Evolutionary conservation across 2,888 invertebrate genomes (phyloP).

Genomic region (Troides oblongomaculatus): DNA sequence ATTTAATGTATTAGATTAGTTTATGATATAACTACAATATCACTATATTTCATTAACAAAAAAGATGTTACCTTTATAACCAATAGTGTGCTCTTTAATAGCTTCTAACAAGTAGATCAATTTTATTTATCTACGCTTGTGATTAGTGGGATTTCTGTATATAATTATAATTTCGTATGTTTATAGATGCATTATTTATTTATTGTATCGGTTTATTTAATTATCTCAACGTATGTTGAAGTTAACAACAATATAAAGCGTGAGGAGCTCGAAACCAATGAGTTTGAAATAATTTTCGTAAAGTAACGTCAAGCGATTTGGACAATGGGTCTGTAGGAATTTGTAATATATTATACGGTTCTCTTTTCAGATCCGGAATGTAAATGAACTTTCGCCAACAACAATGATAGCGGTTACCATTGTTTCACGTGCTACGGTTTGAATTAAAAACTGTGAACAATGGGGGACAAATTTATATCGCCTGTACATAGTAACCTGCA

Average conservation of each 20-base stretch:
- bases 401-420: constrained; percentile 60
- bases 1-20: too few species aligned
- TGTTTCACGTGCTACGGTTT: constrained; percentile 75
- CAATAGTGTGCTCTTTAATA: too few species aligned
- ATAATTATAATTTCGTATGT: too few species aligned
- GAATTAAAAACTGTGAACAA: constrained; percentile 78
- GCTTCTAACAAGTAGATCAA: too few species aligned
- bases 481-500: constrained; percentile 32
- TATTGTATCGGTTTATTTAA: background rate
- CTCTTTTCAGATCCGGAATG: constrained; percentile 75
- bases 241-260: background rate
- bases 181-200: too few species aligned
- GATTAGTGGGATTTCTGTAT: too few species aligned
- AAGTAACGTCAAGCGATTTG: constrained; percentile 23
- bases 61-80: too few species aligned
- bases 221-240: background rate
- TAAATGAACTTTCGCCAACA: constrained; percentile 79
- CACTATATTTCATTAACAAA: too few species aligned
- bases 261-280: constrained; percentile 12
- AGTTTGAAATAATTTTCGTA: constrained; percentile 25
- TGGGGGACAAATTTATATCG: constrained; percentile 77
- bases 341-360: constrained; percentile 75
- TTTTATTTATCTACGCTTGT: too few species aligned
- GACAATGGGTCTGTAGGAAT: constrained; percentile 76
- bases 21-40: too few species aligned